Conservation (phyloP, 2,113 vertebrate genomes). For the Tachycineta bicolor region DNA sequence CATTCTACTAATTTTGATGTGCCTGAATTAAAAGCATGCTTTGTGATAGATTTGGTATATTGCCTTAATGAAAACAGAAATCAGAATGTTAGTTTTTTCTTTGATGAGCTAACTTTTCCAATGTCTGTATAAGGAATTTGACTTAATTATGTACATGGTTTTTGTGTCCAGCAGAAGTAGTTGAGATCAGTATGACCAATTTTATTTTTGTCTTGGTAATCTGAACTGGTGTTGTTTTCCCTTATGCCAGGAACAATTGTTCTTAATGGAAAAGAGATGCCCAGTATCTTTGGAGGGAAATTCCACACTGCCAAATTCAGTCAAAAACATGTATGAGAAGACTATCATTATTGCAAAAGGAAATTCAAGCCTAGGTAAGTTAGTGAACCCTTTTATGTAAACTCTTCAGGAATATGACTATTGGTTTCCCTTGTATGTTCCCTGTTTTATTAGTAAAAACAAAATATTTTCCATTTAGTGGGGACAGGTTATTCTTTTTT, state of each 20-base stretch:
- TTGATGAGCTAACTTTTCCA: background rate
- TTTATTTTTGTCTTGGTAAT: background rate
- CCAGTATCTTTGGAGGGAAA: conserved; percentile 49
- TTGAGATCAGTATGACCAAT: background rate
- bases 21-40: background rate
- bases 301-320: conserved; percentile 10
- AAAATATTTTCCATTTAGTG: background rate
- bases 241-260: conserved; percentile 73
- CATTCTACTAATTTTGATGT: background rate
- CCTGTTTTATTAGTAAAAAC: conserved; percentile 27
- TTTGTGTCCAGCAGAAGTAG: background rate
- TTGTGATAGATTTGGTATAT: background rate
- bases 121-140: background rate
- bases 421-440: background rate
- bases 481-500: background rate
- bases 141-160: background rate
- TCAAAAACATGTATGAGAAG: conserved; percentile 83
- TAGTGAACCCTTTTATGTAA: background rate
- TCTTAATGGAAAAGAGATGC: conserved; percentile 59
- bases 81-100: background rate
- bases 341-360: conserved; percentile 94
- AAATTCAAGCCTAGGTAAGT: conserved; percentile 93
- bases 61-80: background rate
- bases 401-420: background rate
- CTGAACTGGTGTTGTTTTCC: background rate